A percentile compares a stretch with the other conserved stretches of the same genome.
phyloP scores from a whole-genome alignment of 2,888 invertebrate species.

The Aquatica leii region DNA sequence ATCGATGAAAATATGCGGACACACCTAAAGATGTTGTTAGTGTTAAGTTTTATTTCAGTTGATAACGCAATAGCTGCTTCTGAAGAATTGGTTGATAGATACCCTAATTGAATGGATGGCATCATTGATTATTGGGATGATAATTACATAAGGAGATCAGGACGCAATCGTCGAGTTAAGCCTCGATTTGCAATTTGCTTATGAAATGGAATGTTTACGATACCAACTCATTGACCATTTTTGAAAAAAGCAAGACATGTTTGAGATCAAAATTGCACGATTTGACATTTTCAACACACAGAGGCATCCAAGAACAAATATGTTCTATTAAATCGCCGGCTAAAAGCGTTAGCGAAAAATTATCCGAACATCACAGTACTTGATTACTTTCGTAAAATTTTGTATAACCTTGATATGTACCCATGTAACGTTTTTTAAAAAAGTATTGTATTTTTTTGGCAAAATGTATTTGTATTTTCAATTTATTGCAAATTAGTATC shows the following conservation, averaged over 20 bases:
- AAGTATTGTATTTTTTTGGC: background rate
- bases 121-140: too few relatives aligned
- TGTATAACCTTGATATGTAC: too few relatives aligned
- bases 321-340: too few relatives aligned
- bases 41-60: background rate
- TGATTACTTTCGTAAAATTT: too few relatives aligned
- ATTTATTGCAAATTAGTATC: background rate
- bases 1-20: background rate
- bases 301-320: too few relatives aligned
- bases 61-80: background rate
- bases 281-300: too few relatives aligned
- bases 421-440: background rate
- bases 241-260: too few relatives aligned
- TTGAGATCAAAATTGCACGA: background rate
- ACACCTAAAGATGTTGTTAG: background rate
- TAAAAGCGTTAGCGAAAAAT: background rate
- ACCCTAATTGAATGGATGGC: background rate
- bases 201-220: too few relatives aligned
- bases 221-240: too few relatives aligned
- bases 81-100: background rate
- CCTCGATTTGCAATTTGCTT: too few relatives aligned
- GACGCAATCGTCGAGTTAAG: too few relatives aligned
- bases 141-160: too few relatives aligned
- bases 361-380: constrained; percentile 5
- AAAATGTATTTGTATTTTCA: constrained; percentile 2